These are phyloP conservation scores for Stercorarius parasiticus DNA, from an alignment of 2,113 vertebrate genomes.

Conservation along the genomic window DNA sequence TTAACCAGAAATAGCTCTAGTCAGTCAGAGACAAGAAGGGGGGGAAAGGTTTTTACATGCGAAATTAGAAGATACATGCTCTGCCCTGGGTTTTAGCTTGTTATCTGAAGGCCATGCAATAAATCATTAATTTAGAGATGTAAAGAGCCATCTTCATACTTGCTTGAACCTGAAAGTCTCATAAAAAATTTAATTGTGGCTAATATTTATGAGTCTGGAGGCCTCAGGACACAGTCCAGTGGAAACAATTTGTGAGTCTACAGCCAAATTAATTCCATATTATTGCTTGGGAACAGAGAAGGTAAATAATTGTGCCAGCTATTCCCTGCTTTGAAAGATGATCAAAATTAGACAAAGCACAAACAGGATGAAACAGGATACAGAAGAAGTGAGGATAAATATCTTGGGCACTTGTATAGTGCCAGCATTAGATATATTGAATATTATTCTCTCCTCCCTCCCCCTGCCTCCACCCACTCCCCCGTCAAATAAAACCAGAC, in stretches of 20 bases:
- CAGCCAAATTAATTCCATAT: slow-evolving; percentile 13
- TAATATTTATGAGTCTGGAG: slow-evolving; percentile 13
- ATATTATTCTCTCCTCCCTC: not conserved
- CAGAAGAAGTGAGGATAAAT: not conserved
- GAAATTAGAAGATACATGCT: not conserved
- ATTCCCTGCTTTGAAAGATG: not conserved
- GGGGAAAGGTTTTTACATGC: not conserved
- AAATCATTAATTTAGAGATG: not conserved
- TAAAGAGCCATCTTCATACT: not conserved
- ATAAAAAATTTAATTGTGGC: slow-evolving; percentile 1
- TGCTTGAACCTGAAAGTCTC: slow-evolving; percentile 14
- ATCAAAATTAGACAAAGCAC: not conserved
- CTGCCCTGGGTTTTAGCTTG: not conserved
- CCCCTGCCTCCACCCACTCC: not conserved
- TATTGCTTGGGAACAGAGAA: slow-evolving; percentile 8
- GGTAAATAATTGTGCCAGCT: not conserved
- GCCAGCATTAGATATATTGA: not conserved
- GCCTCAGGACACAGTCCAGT: slow-evolving; percentile 8
- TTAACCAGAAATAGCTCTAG: slow-evolving; percentile 1
- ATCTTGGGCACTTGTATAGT: not conserved
- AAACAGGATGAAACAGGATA: not conserved
- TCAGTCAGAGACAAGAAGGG: not conserved
- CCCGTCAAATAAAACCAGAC: not conserved
- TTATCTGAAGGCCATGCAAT: not conserved
- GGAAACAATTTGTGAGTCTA: slow-evolving; percentile 5